These are phyloP conservation scores for Falco peregrinus DNA, from an alignment of 2,797 vertebrate species.

Conservation along the genomic window DNA sequence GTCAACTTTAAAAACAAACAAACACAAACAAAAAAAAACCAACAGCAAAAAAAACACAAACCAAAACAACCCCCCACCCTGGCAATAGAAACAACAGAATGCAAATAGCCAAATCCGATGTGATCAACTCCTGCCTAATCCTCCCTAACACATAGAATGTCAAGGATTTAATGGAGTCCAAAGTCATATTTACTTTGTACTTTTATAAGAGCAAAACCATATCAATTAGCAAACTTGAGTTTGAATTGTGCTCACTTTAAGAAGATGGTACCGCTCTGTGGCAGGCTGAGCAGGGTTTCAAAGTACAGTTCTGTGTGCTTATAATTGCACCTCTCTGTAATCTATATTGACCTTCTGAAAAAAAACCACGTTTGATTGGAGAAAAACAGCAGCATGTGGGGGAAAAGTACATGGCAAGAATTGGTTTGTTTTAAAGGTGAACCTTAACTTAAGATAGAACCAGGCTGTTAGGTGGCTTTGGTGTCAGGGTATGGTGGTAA, in stretches of 20 bases:
- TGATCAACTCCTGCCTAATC: neutral
- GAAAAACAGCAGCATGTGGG: neutral
- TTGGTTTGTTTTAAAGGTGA: conserved; percentile 31
- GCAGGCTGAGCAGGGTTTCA: conserved; percentile 50
- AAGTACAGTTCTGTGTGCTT: conserved; percentile 50
- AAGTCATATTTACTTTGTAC: conserved; percentile 29
- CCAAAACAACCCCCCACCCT: neutral
- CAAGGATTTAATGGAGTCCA: neutral
- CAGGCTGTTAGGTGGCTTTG: neutral
- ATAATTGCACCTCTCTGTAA: conserved; percentile 32
- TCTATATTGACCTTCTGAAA: conserved; percentile 58
- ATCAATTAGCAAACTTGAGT: conserved; percentile 51
- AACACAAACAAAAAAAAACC: too few species aligned
- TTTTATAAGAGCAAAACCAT: neutral
- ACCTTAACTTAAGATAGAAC: conserved; percentile 7
- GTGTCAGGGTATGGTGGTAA: neutral
- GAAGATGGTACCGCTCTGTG: conserved; percentile 48
- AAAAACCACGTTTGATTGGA: neutral
- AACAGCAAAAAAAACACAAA: neutral
- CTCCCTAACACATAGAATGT: neutral
- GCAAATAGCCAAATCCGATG: neutral
- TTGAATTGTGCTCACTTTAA: conserved; percentile 11
- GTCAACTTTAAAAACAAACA: neutral
- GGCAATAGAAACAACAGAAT: neutral
- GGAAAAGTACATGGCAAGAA: neutral